Evolutionary conservation across 2,113 vertebrate species (phyloP).

Genomic region (Sciurus niger): DNA sequence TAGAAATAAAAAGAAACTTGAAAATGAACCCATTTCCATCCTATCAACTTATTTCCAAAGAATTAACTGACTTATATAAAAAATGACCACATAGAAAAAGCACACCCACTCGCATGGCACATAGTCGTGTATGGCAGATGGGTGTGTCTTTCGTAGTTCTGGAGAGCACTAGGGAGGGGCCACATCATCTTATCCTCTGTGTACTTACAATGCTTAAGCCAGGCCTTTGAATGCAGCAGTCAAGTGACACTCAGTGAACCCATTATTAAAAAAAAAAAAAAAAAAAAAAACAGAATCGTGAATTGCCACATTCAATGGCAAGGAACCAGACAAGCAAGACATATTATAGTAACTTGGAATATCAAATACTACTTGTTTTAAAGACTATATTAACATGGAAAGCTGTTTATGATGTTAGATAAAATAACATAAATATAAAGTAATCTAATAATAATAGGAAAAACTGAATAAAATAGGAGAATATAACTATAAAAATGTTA

Average conservation of each 20-base stretch:
- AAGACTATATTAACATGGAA: conserved; percentile 53
- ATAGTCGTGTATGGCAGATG: neutral
- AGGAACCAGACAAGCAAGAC: neutral
- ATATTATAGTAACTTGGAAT: neutral
- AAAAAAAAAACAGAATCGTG: neutral
- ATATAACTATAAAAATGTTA: conserved; percentile 45
- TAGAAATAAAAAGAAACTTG: conserved; percentile 49
- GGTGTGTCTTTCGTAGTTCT: conserved; percentile 49
- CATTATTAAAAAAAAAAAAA: neutral
- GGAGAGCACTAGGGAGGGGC: neutral
- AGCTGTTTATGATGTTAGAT: conserved; percentile 31
- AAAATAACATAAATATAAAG: conserved; percentile 51
- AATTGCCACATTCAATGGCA: conserved; percentile 19
- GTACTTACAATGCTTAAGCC: conserved; percentile 37
- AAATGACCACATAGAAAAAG: conserved; percentile 6
- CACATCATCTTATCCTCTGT: neutral
- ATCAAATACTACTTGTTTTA: conserved; percentile 56
- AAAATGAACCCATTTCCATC: conserved; percentile 12
- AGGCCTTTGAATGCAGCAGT: conserved; percentile 36
- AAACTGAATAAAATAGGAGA: conserved; percentile 29
- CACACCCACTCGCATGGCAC: neutral
- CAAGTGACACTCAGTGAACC: neutral
- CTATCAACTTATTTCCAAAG: conserved; percentile 2
- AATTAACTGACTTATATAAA: conserved; percentile 49
- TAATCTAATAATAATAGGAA: conserved; percentile 22